Percentiles rank a stretch among this genome's conserved stretches.
phyloP scores from a whole-genome alignment of 2,113 vertebrate species.

The Dryoscopus gambensis region DNA sequence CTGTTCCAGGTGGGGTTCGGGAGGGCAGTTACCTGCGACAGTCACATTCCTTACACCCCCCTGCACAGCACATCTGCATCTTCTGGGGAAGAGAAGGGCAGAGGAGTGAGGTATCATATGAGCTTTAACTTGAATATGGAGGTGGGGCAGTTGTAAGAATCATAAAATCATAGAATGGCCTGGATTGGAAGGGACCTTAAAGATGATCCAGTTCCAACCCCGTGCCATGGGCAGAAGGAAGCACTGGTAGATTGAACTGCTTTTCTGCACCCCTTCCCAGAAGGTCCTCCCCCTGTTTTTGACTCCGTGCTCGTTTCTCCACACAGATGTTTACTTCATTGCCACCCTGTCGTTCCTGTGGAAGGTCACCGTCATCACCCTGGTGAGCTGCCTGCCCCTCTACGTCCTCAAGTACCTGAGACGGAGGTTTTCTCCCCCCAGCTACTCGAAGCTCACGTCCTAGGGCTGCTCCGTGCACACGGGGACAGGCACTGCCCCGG shows the following conservation, averaged over 20 bases:
- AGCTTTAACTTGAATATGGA: not conserved
- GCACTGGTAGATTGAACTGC: not conserved
- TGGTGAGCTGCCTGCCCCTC: conserved; percentile 96
- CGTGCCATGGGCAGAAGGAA: not conserved
- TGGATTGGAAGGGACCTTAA: not conserved
- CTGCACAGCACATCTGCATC: not conserved
- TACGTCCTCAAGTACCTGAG: conserved; percentile 98
- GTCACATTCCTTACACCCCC: not conserved
- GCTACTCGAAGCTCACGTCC: conserved; percentile 94
- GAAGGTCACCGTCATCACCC: conserved; percentile 95
- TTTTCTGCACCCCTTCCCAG: not conserved
- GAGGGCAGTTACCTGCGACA: not conserved
- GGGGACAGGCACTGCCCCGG: not conserved
- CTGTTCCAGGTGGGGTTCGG: not conserved
- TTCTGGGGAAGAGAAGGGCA: not conserved
- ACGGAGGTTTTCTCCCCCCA: conserved; percentile 93
- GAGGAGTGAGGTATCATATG: not conserved
- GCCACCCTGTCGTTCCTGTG: conserved; percentile 91
- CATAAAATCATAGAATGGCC: not conserved
- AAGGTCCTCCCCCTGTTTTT: rapidly evolving
- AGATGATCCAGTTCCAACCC: rapidly evolving
- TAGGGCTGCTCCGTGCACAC: conserved; percentile 61
- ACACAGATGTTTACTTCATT: conserved; percentile 94
- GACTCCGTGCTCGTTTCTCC: not conserved
- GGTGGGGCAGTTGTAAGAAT: not conserved